Evolutionary conservation across 2,113 vertebrate species (phyloP).

Genomic region (Actenoides hombroni): DNA sequence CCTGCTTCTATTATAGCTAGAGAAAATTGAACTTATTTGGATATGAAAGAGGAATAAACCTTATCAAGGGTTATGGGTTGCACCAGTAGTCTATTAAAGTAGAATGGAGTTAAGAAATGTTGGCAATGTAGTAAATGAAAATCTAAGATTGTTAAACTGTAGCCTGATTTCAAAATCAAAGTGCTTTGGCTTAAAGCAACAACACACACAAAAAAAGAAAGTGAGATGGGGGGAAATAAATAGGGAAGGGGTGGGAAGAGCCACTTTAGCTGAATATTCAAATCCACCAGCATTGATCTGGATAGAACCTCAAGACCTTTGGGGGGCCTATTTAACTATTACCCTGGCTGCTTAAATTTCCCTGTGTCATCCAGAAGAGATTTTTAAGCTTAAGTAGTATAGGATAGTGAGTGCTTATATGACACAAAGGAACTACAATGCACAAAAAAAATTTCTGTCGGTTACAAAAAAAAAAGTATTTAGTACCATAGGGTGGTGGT

Average conservation of each 20-base stretch:
- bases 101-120: not conserved
- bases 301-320: not conserved
- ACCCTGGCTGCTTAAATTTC: not conserved
- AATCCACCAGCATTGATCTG: not conserved
- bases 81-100: not conserved
- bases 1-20: not conserved
- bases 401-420: constrained; percentile 34
- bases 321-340: not conserved
- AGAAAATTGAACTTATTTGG: not conserved
- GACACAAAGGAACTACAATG: constrained; percentile 19
- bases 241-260: not conserved
- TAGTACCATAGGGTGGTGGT: constrained; percentile 1
- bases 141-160: not conserved
- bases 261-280: not conserved
- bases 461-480: constrained; percentile 6
- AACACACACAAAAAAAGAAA: too few species aligned
- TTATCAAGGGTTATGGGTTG: not conserved
- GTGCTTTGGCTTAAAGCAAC: not conserved
- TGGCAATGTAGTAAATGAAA: not conserved
- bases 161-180: not conserved
- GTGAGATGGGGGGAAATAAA: too few species aligned
- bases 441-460: constrained; percentile 3
- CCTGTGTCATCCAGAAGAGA: not conserved
- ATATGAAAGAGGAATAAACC: constrained; percentile 10
- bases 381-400: constrained; percentile 21